Base-by-base conservation (phyloP, 2,797 vertebrate species). In the Enteromius argenteus region DNA sequence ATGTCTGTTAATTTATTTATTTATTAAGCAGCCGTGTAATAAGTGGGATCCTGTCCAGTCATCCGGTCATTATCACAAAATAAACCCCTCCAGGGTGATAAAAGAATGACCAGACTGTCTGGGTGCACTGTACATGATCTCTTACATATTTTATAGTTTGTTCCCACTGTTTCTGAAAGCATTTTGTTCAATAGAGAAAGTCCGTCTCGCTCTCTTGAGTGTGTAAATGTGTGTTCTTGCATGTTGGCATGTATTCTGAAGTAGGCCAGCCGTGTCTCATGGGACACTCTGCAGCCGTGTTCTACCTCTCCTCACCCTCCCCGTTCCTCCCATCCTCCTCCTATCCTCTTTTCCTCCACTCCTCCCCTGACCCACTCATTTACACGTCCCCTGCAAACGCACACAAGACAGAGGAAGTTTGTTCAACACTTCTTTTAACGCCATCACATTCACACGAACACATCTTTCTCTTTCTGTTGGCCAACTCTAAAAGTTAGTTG, bases 401-500 rank as follows among this genome's bases (percentile, higher is more conserved):
- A 67, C 74, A 75, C 62, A 19, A 44, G 88, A 89, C 84, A 88
- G 89, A 83, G 89, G 91, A 93, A 92, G 91, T 93, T 90, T 90
- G 81, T 89, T 88, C 84, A 85, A 90, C 39, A 75, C 84, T 66
- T 88, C 81, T 95, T 94, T 95, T 93, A 14, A 60, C 56, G 46
- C 58, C 51, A 32, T 46, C 79, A 75, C 85, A 79, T 73, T 35
- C 42, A 5, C 4, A 46, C 7, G 3, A n/a, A 5, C 42, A 46
- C 73, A 7, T 67, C 15, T 44, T 81, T 85, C 21, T 66, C 8
- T n/a, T 35, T 53, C n/a, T 15, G 37, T 44, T 80, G 7, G 1
- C 14, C 62, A 58, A 2, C 46, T 35, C 14, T 64, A 0, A 60
- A 60, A 60, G 66, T 53, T 17, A 21, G 0, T 42, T 3, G 32